Conservation (phyloP, 2,888 invertebrate species). For the Germaria angustata region DNA sequence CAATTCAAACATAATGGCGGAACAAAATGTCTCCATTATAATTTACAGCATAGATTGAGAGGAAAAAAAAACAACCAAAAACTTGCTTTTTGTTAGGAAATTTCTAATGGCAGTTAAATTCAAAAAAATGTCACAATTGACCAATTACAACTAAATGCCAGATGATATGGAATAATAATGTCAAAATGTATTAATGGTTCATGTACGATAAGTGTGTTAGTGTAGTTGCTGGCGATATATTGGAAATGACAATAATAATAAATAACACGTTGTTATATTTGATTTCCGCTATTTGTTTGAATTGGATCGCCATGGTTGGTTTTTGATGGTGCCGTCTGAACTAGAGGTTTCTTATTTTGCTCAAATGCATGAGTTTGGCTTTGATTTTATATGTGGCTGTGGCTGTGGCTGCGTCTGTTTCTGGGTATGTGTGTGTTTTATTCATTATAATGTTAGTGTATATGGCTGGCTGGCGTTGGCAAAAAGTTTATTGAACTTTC, state of each 20-base stretch:
- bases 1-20: no score
- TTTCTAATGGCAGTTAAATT: constrained; percentile 40
- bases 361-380: no score
- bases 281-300: constrained; percentile 54
- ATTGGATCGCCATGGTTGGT: constrained; percentile 31
- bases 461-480: constrained; percentile 40
- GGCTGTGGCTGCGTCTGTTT: background rate
- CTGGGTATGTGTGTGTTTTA: constrained; percentile 25
- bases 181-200: background rate
- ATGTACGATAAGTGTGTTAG: no score
- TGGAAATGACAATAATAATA: constrained; percentile 44
- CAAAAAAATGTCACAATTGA: constrained; percentile 47
- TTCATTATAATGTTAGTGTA: constrained; percentile 27
- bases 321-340: constrained; percentile 39
- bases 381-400: background rate
- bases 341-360: constrained; percentile 23
- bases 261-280: constrained; percentile 44
- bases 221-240: background rate
- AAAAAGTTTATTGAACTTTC: constrained; percentile 79
- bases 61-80: no score
- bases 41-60: no score
- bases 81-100: constrained; percentile 21
- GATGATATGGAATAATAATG: constrained; percentile 8
- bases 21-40: no score
- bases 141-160: constrained; percentile 32